Evolutionary conservation across 1,140 invertebrate genomes (phyloP), one percentile per base, ranked within the genome.

Genomic region (Halictus rubicundus): DNA sequence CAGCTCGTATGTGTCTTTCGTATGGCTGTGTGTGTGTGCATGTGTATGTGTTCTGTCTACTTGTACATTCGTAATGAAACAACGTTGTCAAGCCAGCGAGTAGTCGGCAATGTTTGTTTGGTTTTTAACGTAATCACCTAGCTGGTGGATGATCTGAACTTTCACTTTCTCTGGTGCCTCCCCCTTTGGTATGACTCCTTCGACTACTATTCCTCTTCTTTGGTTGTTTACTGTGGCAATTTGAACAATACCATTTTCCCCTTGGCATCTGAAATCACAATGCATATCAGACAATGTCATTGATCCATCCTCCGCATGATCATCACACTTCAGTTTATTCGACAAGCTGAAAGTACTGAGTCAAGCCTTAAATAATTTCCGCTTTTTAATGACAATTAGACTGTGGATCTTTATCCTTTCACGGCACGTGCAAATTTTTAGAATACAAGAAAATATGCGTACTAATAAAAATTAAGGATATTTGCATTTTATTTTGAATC

Each of bases 191-290:
- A 80, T 92, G 91, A 91, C 93, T 94, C 73, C 93, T 93, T 85
- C 92, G 91, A 88, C 93, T 94, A 90, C 92, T 94, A 88, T 95
- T 93, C 68, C 95, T 94, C 88, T 96, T 96, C 90, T 96, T 96
- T 84, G 96, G 96, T 86, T 96, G 95, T 80, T 97, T 97, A 46
- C 95, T 95, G 83, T 96, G 95, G 91, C 97, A 97, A 83, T 96
- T 96, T 10, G 95, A 94, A 91, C 97, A 97, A 90, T 97, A 97
- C 97, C 97, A 97, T 92, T 98, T 97, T 65, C 96, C 97, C 75
- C 97, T 94, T 37, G 97, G 97, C 82, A 96, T 95, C 95, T 96
- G 86, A 23, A 86, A 85, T 57, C 46, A 73, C 1, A 9, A 46
- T 12, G 37, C 27, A 32, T 3, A 16, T 70, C 37, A 23, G n/a